Evolutionary conservation across 2,113 vertebrate genomes (phyloP), one percentile per base, ranked within the genome.

Genomic region (Ageneiosus marmoratus): DNA sequence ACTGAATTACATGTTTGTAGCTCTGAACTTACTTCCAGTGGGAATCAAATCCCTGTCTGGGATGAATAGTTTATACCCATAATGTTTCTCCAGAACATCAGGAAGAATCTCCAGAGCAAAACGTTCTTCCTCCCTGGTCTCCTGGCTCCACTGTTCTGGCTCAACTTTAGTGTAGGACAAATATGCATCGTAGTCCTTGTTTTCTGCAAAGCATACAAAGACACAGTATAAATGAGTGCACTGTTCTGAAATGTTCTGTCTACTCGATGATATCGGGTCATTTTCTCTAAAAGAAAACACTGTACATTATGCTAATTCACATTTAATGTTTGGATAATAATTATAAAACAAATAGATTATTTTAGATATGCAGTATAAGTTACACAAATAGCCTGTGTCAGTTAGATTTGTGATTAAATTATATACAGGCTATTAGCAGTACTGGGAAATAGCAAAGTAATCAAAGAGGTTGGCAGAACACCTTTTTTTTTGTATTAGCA

Each of bases 21-120:
- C 7, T 20, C 27, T 56, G 84, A 85, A 96, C 98, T 98, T 96
- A 99, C 98, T 99, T 97, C 97, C 97, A 91, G 98, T 98, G 88
- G 98, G 97, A 91, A 99, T 99, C 93, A 99, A 95, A 95, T 99
- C 98, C 94, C 98, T 97, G 87, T 99, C 98, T 92, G 98, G 98
- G 93, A 99, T 98, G 93, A 99, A 99, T 93, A 99, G 92, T 90
- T 99, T 99, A 93, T 99, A 99, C 89, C 98, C 97, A 93, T 97
- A 99, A 94, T 99, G 97, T 91, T 98, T 99, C 94, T 99, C 98
- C 90, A 99, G 95, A 92, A 99, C 96, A 88, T 99, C 97, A 83
- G 98, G 97, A 86, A 99, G 92, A 88, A 99, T 98, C 94, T 99
- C 97, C 92, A 99, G 95, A 89, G 97, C 98, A 93, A 99, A 98